phyloP scores from a whole-genome alignment of 2,113 vertebrate species.

The Lasiurus borealis region DNA sequence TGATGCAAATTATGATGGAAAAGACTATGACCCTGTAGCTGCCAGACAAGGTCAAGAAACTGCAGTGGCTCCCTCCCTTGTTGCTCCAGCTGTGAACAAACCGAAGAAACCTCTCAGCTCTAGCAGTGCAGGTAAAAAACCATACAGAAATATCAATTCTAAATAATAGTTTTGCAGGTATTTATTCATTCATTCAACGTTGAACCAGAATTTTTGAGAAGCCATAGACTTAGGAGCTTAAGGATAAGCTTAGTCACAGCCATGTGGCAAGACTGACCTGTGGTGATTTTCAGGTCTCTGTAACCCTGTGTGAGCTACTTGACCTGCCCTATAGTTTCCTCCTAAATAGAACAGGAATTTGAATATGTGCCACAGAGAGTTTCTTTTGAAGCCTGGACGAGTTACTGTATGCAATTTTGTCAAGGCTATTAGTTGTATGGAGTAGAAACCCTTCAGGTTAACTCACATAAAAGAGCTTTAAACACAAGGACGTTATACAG shows the following conservation, averaged over 20 bases:
- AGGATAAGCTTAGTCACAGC: background rate
- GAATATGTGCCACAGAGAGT: background rate
- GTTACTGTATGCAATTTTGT: background rate
- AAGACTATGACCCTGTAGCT: slow-evolving; percentile 91
- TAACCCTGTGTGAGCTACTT: background rate
- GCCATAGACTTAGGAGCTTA: background rate
- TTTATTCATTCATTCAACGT: background rate
- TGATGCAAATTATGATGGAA: slow-evolving; percentile 88
- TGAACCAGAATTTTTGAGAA: background rate
- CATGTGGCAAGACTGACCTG: background rate
- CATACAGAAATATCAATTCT: background rate
- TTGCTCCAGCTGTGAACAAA: slow-evolving; percentile 92
- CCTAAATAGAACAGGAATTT: background rate
- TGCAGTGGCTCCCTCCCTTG: slow-evolving; percentile 84
- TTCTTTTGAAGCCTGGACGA: slow-evolving; percentile 6
- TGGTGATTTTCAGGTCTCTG: background rate
- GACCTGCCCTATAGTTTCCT: background rate
- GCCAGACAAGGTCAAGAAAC: slow-evolving; percentile 92
- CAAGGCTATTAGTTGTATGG: background rate
- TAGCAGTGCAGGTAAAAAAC: slow-evolving; percentile 87
- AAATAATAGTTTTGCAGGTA: background rate
- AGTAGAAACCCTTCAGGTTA: slow-evolving; percentile 48
- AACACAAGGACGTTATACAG: background rate
- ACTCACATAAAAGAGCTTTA: background rate
- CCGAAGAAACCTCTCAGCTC: slow-evolving; percentile 93